These are phyloP conservation scores for Xiphorhynchus erythropygius DNA, from an alignment of 2,797 vertebrate genomes.

Conservation along the genomic window DNA sequence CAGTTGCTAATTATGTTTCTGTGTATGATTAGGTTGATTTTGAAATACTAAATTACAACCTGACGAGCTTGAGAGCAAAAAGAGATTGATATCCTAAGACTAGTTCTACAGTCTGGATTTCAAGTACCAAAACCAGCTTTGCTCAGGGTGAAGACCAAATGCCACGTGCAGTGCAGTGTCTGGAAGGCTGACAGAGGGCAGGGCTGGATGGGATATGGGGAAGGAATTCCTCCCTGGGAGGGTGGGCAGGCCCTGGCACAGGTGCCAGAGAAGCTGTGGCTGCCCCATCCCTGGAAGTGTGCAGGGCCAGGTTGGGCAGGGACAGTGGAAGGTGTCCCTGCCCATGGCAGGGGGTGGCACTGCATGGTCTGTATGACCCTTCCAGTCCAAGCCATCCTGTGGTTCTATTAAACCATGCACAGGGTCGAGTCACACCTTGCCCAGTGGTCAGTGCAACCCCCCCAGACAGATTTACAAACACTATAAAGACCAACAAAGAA, in stretches of 20 bases:
- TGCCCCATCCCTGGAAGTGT: not conserved
- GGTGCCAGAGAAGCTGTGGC: not conserved
- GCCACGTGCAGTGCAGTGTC: not conserved
- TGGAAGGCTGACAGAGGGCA: not conserved
- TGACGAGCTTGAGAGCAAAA: not conserved
- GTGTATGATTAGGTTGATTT: not conserved
- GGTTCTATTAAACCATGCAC: not conserved
- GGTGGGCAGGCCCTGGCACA: not conserved
- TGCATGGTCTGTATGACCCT: rapidly evolving
- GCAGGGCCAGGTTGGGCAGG: not conserved
- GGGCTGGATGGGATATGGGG: not conserved
- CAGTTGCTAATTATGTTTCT: not conserved
- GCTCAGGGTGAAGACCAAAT: not conserved
- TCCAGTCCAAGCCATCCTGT: not conserved
- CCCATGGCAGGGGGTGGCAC: too few species aligned
- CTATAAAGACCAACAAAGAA: not conserved
- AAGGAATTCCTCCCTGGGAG: too few species aligned
- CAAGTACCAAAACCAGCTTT: not conserved
- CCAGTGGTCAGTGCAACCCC: not conserved
- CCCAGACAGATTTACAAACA: not conserved
- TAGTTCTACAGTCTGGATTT: not conserved
- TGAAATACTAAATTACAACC: not conserved
- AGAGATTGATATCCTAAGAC: not conserved
- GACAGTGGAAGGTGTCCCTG: not conserved
- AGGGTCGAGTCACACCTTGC: not conserved